phyloP scores from a whole-genome alignment of 2,797 vertebrate species.

The Lerista edwardsae region DNA sequence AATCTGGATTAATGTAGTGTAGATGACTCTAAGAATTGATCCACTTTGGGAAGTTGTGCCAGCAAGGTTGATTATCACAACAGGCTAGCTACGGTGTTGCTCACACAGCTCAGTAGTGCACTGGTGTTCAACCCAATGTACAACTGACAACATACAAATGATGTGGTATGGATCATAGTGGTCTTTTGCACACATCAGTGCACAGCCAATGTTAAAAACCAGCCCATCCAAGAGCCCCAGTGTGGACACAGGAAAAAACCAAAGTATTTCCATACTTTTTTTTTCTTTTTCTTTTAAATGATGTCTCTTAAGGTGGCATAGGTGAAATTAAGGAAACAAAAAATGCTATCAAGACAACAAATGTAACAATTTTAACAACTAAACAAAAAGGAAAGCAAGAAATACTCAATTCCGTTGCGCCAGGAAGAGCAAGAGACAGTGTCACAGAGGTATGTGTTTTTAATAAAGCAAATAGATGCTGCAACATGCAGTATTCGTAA shows the following conservation, averaged over 20 bases:
- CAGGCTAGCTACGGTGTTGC: neutral
- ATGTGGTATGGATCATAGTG: neutral
- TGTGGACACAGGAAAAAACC: neutral
- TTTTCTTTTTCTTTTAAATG: constrained; percentile 30
- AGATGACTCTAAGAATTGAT: neutral
- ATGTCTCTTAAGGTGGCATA: constrained; percentile 62
- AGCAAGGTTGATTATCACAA: too few relatives aligned
- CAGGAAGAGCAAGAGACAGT: constrained; percentile 75
- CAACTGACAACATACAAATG: neutral
- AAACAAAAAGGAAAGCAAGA: constrained; percentile 41
- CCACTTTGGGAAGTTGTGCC: neutral
- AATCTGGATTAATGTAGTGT: neutral
- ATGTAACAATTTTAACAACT: constrained; percentile 70
- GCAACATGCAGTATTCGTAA: constrained; percentile 75
- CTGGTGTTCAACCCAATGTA: neutral
- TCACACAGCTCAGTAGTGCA: neutral
- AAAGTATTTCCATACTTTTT: neutral
- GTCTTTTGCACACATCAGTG: neutral
- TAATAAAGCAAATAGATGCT: constrained; percentile 79
- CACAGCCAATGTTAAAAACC: neutral
- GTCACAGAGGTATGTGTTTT: constrained; percentile 74
- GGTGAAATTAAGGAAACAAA: constrained; percentile 74
- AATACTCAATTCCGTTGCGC: constrained; percentile 69
- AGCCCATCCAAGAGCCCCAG: neutral
- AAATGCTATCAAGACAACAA: constrained; percentile 72